These are phyloP conservation scores for Mungos mungo DNA, from an alignment of 2,113 vertebrate species.

Conservation along the genomic window DNA sequence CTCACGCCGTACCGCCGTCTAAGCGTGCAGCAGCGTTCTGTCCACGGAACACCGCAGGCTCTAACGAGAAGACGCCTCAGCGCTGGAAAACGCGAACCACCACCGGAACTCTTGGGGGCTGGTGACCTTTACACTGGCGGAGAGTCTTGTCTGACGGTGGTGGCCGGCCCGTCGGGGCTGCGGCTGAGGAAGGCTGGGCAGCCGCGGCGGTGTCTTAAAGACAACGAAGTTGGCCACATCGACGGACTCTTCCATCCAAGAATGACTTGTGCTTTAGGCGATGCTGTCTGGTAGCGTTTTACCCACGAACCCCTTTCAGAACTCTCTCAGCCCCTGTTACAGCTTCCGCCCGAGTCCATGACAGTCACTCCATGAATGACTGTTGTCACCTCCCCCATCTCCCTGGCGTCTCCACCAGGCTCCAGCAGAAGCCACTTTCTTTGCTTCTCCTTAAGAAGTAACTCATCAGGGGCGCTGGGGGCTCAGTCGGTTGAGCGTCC, in stretches of 20 bases:
- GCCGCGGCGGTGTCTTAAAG: not conserved
- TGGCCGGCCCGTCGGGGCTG: fast-evolving
- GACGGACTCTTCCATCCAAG: fast-evolving
- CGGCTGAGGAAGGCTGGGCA: not conserved
- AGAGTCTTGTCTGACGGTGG: not conserved
- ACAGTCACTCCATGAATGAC: not conserved
- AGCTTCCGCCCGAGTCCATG: too few species aligned
- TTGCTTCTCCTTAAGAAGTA: not conserved
- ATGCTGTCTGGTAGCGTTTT: not conserved
- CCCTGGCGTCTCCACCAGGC: too few species aligned
- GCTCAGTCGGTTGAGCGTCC: too few species aligned
- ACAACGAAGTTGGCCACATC: not conserved
- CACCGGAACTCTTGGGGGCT: not conserved
- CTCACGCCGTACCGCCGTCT: fast-evolving
- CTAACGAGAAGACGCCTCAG: not conserved
- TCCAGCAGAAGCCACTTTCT: too few species aligned
- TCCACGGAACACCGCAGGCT: fast-evolving
- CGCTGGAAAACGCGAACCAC: not conserved
- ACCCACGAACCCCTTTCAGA: not conserved
- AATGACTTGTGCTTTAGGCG: too few species aligned
- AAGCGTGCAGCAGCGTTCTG: fast-evolving
- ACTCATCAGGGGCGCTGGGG: too few species aligned
- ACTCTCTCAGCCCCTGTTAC: not conserved
- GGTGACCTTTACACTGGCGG: not conserved
- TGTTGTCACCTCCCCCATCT: not conserved